Base-by-base conservation (phyloP, 2,888 invertebrate species). In the Muscina levida region DNA sequence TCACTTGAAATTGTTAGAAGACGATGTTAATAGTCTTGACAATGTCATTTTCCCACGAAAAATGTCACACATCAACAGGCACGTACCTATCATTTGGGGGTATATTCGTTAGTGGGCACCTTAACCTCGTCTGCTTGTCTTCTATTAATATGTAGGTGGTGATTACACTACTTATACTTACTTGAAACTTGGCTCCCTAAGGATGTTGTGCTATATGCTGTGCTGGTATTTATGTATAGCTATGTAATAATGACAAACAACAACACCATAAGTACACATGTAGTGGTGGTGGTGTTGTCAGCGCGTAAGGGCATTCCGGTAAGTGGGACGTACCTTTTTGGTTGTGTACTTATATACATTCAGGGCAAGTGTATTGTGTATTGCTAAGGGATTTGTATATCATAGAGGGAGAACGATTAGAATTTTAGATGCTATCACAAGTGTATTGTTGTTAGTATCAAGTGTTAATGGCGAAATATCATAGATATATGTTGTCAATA, bases 351-450 rank as follows among this genome's bases (percentile, higher is more conserved):
- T n/a, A n/a, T n/a, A n/a, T n/a, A n/a, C n/a, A n/a, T 31, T 31
- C 8, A 31, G 8, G 4, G 31, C 4, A 31, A 5, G 31, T 31
- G 31, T 31, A 31, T 31, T 3, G 31, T 31, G 8, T 3, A 31
- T 31, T 31, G 31, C n/a, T 31, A 31, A 8, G 31, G 31, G 31
- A 8, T 31, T 31, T 31, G 3, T 8, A 31, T 5, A 8, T 31
- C 31, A 8, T 31, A 5, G 31, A 8, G 3, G 31, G 31, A 31
- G n/a, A n/a, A n/a, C n/a, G n/a, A n/a, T n/a, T n/a, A n/a, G n/a
- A n/a, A n/a, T n/a, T n/a, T n/a, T n/a, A n/a, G n/a, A n/a, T 46
- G 46, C 15, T 82, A 79, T 79, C 79, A 82, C 77, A 57, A 68
- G 82, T 74, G 82, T 79, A 82, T 72, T 74, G 42, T 15, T 56